Conservation (phyloP, 2,113 vertebrate genomes). For the Raja brachyura region DNA sequence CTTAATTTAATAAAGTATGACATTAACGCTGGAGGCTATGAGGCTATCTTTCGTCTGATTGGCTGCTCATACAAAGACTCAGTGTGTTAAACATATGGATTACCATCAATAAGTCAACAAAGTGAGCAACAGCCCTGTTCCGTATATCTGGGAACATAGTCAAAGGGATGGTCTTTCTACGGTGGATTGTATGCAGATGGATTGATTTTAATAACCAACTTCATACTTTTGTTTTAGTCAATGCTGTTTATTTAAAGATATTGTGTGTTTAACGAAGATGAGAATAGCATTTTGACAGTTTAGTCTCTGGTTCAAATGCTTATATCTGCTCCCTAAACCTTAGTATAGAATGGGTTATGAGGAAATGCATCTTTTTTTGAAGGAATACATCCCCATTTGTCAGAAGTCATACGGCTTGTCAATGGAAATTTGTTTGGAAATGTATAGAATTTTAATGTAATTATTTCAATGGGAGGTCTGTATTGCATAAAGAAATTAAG, state of each 20-base stretch:
- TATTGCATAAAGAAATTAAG: neutral
- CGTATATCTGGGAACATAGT: neutral
- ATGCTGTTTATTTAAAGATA: neutral
- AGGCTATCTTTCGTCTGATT: neutral
- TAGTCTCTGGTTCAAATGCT: neutral
- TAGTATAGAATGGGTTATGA: neutral
- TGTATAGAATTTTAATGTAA: neutral
- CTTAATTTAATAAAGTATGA: conserved; percentile 24
- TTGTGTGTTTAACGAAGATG: neutral
- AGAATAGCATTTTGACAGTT: neutral
- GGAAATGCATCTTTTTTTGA: neutral
- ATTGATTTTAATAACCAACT: neutral
- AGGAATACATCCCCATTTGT: neutral
- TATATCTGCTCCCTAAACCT: neutral
- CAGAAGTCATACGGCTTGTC: neutral
- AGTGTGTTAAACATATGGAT: conserved; percentile 23
- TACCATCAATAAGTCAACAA: neutral
- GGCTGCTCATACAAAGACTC: neutral
- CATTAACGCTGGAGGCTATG: neutral
- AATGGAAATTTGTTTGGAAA: neutral
- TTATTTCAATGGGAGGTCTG: neutral
- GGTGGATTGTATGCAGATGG: neutral
- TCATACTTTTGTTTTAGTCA: neutral
- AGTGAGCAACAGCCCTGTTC: neutral
- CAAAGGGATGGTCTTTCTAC: neutral